These are phyloP conservation scores for Dolomedes plantarius DNA, from an alignment of 2,888 invertebrate genomes.

Conservation along the genomic window DNA sequence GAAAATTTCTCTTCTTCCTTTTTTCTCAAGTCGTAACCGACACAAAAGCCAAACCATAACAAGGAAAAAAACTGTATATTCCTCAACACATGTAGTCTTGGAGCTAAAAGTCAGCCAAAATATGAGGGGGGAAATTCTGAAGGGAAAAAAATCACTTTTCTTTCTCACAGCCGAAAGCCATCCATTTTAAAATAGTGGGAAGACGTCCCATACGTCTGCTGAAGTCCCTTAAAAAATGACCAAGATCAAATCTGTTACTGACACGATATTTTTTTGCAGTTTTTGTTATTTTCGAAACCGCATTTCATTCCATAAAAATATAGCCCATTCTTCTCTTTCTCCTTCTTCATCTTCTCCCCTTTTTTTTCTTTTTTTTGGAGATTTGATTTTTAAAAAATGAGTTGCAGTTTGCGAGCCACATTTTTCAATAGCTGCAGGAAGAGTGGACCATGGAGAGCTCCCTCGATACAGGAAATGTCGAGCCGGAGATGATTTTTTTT, in stretches of 20 bases:
- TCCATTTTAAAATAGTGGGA: constrained; percentile 67
- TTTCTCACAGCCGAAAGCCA: constrained; percentile 46
- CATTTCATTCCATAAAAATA: constrained; percentile 68
- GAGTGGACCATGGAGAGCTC: constrained; percentile 16
- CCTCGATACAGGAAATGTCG: constrained; percentile 7
- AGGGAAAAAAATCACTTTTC: constrained; percentile 19
- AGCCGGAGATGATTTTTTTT: neutral
- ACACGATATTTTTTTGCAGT: constrained; percentile 33
- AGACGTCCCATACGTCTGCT: constrained; percentile 61
- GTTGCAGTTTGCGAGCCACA: constrained; percentile 1
- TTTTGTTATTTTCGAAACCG: constrained; percentile 41
- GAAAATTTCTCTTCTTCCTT: neutral
- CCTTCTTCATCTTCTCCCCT: neutral
- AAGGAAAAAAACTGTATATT: neutral
- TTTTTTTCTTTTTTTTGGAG: constrained; percentile 20
- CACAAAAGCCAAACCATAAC: constrained; percentile 10
- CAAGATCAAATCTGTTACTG: constrained; percentile 66
- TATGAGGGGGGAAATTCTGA: constrained; percentile 2
- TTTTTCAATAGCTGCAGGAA: constrained; percentile 9
- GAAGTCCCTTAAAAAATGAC: constrained; percentile 61
- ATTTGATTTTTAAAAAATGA: constrained; percentile 30
- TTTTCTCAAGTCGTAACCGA: neutral
- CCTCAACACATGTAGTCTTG: constrained; percentile 6
- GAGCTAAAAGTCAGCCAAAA: constrained; percentile 12
- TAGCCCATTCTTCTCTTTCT: constrained; percentile 56